Base-by-base conservation (phyloP, 2,113 vertebrate species). In the Pardalotus punctatus region DNA sequence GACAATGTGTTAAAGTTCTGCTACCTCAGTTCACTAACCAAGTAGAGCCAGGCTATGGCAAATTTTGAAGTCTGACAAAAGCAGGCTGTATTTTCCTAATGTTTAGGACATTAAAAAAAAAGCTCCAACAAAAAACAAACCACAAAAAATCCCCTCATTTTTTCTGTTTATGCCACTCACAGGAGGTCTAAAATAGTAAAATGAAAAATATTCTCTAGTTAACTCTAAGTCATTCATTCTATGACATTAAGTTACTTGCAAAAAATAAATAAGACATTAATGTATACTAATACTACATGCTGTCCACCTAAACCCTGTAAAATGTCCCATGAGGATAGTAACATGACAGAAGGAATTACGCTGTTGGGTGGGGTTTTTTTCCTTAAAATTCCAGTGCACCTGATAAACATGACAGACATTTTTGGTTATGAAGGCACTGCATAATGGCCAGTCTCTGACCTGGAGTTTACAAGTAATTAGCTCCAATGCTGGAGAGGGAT, bases 401-500 rank as follows among this genome's bases (percentile, higher is more conserved):
- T 91, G 54, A 86, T 56, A 90, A 91, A 92, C 67, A 33, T 20
- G 47, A 74, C 51, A 78, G 89, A 85, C 16, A 80, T 45, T 93
- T 95, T 87, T 95, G 70, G 81, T 71, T 93, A 61, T n/a, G 62
- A 94, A 96, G 78, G 65, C 65, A 81, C 53, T 69, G 60, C 78
- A 62, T 77, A 92, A 96, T 57, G 36, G 96, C 90, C 3, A 0
- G 62, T 65, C 92, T 89, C 85, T 95, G 95, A 97, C 96, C 81
- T 33, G 94, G 82, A 61, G 90, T 92, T 94, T 96, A 95, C 61
- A 95, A 96, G 82, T 95, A 89, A 97, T 97, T 97, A 96, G 88
- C 72, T 95, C 66, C 87, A 95, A 25, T n/a, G 82, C 47, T 88
- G 80, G 95, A 92, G 36, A 29, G 70, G 85, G 70, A 28, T 50